Evolutionary conservation across 2,797 vertebrate genomes (phyloP).

Genomic region (Sus cebifrons): DNA sequence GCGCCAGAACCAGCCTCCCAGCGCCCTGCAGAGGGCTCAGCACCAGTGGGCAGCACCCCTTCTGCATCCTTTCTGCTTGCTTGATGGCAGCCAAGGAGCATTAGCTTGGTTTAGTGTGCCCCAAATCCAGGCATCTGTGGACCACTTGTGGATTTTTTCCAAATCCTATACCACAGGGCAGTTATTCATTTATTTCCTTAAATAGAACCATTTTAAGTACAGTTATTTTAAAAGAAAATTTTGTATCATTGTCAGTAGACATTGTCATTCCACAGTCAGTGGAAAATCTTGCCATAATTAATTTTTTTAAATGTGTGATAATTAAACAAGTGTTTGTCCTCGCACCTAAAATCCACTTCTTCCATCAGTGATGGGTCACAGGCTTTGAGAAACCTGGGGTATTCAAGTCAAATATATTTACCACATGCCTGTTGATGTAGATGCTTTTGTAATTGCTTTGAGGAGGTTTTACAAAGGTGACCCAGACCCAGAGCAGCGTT

Average conservation of each 20-base stretch:
- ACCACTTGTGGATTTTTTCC: neutral
- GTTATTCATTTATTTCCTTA: neutral
- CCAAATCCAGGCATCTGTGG: neutral
- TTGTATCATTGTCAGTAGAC: neutral
- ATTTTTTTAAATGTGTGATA: neutral
- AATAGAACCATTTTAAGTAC: neutral
- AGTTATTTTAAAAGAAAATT: neutral
- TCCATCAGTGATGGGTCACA: neutral
- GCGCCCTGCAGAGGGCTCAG: no score
- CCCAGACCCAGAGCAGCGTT: neutral
- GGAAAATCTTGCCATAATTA: neutral
- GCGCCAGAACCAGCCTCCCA: no score
- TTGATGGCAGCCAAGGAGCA: fast-evolving
- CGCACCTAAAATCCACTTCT: neutral
- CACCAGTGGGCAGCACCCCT: fast-evolving
- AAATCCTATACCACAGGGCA: neutral
- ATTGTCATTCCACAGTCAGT: neutral
- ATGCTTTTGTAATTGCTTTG: neutral
- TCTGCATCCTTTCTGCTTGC: fast-evolving
- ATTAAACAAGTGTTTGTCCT: neutral
- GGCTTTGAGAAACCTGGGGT: neutral
- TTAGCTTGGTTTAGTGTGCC: fast-evolving
- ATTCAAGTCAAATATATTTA: neutral
- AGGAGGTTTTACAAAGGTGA: neutral
- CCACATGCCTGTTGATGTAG: neutral